Base-by-base conservation (phyloP, 2,888 invertebrate species). In the Tortricodes alternella region DNA sequence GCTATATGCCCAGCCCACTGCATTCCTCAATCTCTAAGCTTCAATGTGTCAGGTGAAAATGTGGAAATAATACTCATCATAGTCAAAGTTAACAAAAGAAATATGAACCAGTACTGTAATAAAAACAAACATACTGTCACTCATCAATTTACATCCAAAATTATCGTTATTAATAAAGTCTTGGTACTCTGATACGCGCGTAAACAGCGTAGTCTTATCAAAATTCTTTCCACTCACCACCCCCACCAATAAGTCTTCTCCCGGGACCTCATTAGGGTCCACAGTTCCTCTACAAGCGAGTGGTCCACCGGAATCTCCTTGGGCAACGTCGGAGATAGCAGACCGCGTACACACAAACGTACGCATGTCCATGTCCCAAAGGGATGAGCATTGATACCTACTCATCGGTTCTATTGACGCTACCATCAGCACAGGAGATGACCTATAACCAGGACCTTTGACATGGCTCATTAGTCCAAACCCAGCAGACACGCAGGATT, bases 271-370 rank as follows among this genome's bases (percentile, higher is more conserved):
- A n/a, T n/a, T 79, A 0, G 74, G 67, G 21, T 82, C 80, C 0
- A 41, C 27, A 0, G 78, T 78, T 1, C 53, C 65, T 2, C 58
- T 64, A 50, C 88, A 87, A 1, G 70, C 66, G 19, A 88, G 56
- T 0, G 87, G 88, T 0, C 87, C 83, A 0, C 86, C 88, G 0
- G 87, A 87, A 56, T 87, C 88, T 0, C 86, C 87, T 3, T 60
- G 64, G 0, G 76, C 66, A 0, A 80, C 78, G 39, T 82, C 83
- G 0, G 71, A 59, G 0, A 75, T 9, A 0, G 62, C 58, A 0
- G 78, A 74, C 52, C 71, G 68, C 0, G 82, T 68, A 60, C 84
- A 83, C 13, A 83, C 64, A 16, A 65, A 80, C 0, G 53, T 46
- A 39, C 71, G 67, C 84, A 84, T 79, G 21, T 82, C 64, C 73